Base-by-base conservation (phyloP, 2,888 invertebrate species). In the Ectobius pallidus region DNA sequence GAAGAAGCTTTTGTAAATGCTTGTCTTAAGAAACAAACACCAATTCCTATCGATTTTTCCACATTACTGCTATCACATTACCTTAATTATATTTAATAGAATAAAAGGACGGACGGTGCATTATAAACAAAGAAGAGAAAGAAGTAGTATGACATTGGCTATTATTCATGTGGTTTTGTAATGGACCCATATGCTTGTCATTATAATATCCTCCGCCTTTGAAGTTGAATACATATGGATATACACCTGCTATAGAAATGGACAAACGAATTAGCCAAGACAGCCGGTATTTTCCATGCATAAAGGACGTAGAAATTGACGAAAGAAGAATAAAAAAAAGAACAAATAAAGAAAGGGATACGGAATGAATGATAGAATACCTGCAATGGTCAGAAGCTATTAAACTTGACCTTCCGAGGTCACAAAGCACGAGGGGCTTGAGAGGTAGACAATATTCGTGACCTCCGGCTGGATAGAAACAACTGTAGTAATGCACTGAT, bases 371-470 rank as follows among this genome's bases (percentile, higher is more conserved):
- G 63, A 34, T 22, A n/a, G 42, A 63, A 42, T 16, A 22, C 39
- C 22, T 25, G 39, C 22, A 39, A 63, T 63, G 39, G 20, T 25
- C 42, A 63, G 63, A 63, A 63, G 42, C 63, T 39, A 63, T 63
- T 63, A 63, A 34, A 63, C 22, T 14, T 62, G 62, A 62, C 62
- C 62, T 39, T 22, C 11, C 4, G 62, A 20, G 62, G 62, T 39
- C 32, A 62, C 32, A 20, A 1, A 22, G 32, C 34, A 63, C 34
- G 34, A 18, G 32, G 18, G 34, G 62, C 34, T 62, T 34, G 20
- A 52, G 49, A 25, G 52, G 52, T 14, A 20, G 25, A 25, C 52
- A 52, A 52, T 34, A 20, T 62, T 62, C 62, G 62, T 62, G 62
- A 62, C 62, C 62, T 62, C 62, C 62, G 32, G 11, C 18, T 62